Evolutionary conservation across 2,797 vertebrate genomes (phyloP), one percentile per base, ranked within the genome.

Genomic region (Rhinophrynus dorsalis): DNA sequence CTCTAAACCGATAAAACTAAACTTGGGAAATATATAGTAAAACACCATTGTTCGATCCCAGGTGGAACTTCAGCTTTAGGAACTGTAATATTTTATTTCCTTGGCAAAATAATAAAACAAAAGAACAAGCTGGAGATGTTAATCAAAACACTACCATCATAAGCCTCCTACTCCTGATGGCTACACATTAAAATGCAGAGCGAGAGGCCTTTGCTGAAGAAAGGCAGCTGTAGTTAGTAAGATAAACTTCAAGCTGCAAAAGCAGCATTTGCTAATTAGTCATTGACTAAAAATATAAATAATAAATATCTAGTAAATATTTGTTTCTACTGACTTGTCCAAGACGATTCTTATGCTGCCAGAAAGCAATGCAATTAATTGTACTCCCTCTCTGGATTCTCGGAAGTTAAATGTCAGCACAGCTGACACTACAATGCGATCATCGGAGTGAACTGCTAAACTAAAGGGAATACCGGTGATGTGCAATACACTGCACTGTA

Each of bases 281-380:
- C 95, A 96, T 87, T 92, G 96, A 98, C 96, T 96, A 96, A 96
- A 71, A 93, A 94, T 91, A 94, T 94, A 96, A 93, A 95, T 94
- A 96, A 98, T 98, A 98, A 98, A 96, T 95, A 97, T 79, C 81
- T 82, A 88, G 80, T 42, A 68, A 60, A 68, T 29, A 40, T 58
- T 77, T 88, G 84, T 86, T 29, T 20, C 85, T 85, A 90, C 90
- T 88, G 84, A 85, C 74, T 59, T 47, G 55, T 80, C 77, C 79
- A 65, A 38, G 68, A 45, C 77, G 79, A 78, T 72, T 77, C 80
- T 81, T 88, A 51, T 74, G 26, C 69, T 78, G 83, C 86, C 78
- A 74, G 7, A 26, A 10, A 13, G 17, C 3, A 4, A 3, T 44
- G 35, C 35, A 44, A 5, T 37, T 13, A 21, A 13, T 18, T 24